phyloP scores from a whole-genome alignment of 2,888 invertebrate species.

The Mamestra brassicae region DNA sequence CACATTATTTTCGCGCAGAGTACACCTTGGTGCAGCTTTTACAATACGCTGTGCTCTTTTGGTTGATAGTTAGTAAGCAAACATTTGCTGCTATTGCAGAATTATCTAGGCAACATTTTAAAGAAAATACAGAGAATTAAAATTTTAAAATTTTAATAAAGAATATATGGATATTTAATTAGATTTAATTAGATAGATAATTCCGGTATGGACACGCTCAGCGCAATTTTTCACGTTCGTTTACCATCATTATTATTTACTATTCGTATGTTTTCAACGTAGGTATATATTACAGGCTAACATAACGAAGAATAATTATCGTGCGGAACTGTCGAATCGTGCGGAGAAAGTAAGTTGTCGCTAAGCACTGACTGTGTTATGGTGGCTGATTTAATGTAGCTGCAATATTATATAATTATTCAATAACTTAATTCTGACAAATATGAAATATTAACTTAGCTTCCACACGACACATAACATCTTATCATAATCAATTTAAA shows the following conservation, averaged over 20 bases:
- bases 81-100: neutral
- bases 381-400: conserved; percentile 21
- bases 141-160: no score
- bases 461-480: conserved; percentile 3
- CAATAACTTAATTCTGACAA: conserved; percentile 9
- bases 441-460: neutral
- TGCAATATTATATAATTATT: conserved; percentile 38
- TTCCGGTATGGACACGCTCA: no score
- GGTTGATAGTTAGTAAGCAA: neutral
- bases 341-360: conserved; percentile 64
- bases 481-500: conserved; percentile 45
- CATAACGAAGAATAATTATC: conserved; percentile 25
- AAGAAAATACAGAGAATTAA: no score
- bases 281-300: conserved; percentile 12
- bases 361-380: conserved; percentile 14
- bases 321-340: conserved; percentile 59
- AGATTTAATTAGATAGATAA: no score
- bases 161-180: no score
- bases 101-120: no score
- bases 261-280: neutral
- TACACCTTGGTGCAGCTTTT: conserved; percentile 17
- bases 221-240: no score
- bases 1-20: conserved; percentile 20
- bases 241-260: neutral
- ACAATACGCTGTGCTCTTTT: neutral